These are phyloP conservation scores for Ceyx margarethae DNA, from an alignment of 2,113 vertebrate species.

Conservation along the genomic window DNA sequence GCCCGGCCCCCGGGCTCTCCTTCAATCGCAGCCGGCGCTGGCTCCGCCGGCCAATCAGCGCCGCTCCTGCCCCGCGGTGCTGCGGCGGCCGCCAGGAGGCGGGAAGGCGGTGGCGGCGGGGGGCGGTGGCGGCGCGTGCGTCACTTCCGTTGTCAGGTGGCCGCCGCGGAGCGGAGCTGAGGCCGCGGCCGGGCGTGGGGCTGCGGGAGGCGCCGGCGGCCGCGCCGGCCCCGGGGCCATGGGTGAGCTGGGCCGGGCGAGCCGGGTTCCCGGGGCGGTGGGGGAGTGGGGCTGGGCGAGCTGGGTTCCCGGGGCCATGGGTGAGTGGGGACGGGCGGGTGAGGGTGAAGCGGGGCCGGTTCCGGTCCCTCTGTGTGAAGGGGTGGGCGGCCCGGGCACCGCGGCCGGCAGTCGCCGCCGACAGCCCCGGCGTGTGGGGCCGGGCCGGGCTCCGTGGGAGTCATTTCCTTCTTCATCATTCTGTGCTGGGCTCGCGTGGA, in stretches of 20 bases:
- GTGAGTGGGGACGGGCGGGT: neutral
- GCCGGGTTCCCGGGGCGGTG: neutral
- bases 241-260: too few relatives aligned
- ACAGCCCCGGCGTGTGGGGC: neutral
- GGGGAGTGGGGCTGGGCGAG: neutral
- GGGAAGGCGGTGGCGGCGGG: neutral
- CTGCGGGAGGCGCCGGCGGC: neutral
- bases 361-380: neutral
- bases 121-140: neutral
- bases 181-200: neutral
- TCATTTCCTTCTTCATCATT: neutral
- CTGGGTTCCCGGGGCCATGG: neutral
- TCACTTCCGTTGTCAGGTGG: neutral
- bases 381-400: neutral
- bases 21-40: neutral
- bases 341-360: neutral
- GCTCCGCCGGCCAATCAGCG: neutral
- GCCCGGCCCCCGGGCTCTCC: neutral
- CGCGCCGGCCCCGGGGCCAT: neutral
- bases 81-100: neutral
- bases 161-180: neutral
- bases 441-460: neutral
- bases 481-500: too few relatives aligned
- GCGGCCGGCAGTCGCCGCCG: neutral
- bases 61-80: neutral